Evolutionary conservation across 1,140 invertebrate species (phyloP), one percentile per base, ranked within the genome.

Genomic region (Drosophila willistoni): DNA sequence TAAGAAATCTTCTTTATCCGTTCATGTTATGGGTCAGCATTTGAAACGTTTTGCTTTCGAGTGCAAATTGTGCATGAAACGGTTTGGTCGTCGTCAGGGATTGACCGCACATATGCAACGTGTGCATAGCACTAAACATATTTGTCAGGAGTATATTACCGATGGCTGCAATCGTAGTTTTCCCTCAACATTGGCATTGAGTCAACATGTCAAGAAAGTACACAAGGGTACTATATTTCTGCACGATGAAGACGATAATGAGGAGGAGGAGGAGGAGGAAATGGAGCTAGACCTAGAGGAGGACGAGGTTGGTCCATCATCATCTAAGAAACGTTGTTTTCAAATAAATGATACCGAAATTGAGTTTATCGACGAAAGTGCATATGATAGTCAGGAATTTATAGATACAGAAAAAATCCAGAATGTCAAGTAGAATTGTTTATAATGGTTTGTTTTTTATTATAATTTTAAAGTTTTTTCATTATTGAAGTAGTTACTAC

Each of bases 1-100:
- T 3, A 89, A 91, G 62, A 79, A 85, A 19, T 77, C 85, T 29
- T 91, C 90, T 0, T 59, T 91, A 29, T 79, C 90, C 0, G 78
- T 91, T 9, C 90, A 91, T 41, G 47, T 90, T 5, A 51, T 79
- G 4, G 84, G 79, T 3, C 85, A 90, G 60, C 90, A 91, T 47
- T 77, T 64, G 13, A 71, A 89, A 22, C 69, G 79, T 0, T 84
- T 77, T 1, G 72, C 77, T 3, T 90, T 87, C 17, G 67, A 79
- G 14, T 91, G 90, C 68, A 81, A 77, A 25, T 10, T 57, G 13
- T 91, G 90, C 56, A 13, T 47, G 0, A 91, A 82, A 59, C 62
- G 62, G 3, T 91, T 91, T 42, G 90, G 82, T 6, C 86, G 90
- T 17, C 85, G 77, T 1, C 81, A 86, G 55, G 78, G 79, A 1